Percentiles rank a stretch among this genome's conserved stretches.
Evolutionary conservation across 1,140 invertebrate genomes (phyloP).

Genomic region (Parapsyche elsis): DNA sequence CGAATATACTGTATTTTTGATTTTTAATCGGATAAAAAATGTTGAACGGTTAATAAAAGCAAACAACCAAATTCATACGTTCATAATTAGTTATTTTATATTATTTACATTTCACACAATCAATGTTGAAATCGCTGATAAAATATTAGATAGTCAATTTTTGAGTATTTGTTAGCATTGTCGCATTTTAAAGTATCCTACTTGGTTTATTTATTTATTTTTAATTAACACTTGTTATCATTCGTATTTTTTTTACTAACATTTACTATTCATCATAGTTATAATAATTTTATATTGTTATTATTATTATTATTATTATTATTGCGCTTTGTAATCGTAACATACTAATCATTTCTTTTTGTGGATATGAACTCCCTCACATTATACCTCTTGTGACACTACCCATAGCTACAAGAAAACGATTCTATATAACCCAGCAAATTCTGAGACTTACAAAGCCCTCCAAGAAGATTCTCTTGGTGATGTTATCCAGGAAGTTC

Average conservation of each 20-base stretch:
- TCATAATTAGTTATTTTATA: too few species aligned
- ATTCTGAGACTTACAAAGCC: slow-evolving; percentile 86
- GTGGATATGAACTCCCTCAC: slow-evolving; percentile 56
- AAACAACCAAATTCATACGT: too few species aligned
- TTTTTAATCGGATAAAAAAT: too few species aligned
- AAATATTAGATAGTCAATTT: too few species aligned
- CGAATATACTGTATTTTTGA: too few species aligned
- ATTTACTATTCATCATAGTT: neutral
- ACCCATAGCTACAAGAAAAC: slow-evolving; percentile 73
- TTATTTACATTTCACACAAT: too few species aligned
- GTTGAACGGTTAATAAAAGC: too few species aligned
- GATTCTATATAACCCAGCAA: slow-evolving; percentile 82
- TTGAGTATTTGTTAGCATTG: too few species aligned
- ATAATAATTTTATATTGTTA: slow-evolving; percentile 25
- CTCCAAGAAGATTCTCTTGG: slow-evolving; percentile 79
- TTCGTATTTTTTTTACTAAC: neutral
- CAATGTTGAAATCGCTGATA: too few species aligned
- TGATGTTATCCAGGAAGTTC: slow-evolving; percentile 74
- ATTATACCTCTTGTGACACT: slow-evolving; percentile 57
- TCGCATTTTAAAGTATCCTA: too few species aligned
- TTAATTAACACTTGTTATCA: slow-evolving; percentile 10
- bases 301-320: slow-evolving; percentile 47
- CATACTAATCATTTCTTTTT: slow-evolving; percentile 55
- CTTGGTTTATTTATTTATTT: neutral
- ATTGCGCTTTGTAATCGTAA: slow-evolving; percentile 53